Conservation (phyloP, 2,888 invertebrate genomes). For the Nebria salina region DNA sequence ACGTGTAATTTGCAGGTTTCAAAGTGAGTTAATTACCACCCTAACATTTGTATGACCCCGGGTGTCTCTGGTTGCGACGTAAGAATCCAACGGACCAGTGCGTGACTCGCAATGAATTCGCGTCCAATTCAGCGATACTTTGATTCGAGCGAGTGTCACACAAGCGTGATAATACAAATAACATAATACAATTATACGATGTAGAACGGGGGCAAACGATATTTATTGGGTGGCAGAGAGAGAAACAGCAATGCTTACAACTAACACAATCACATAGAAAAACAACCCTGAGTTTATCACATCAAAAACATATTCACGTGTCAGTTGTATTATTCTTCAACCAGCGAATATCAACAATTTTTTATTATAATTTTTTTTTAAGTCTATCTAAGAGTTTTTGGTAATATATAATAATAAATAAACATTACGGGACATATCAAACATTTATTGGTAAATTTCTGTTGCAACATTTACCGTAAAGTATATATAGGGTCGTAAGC, state of each 20-base stretch:
- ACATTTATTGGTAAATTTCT: too few species aligned
- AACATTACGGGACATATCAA: too few species aligned
- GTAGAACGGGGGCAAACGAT: conserved; percentile 40
- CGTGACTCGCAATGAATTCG: conserved; percentile 3
- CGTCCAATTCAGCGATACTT: neutral
- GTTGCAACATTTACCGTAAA: neutral
- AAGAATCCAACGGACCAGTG: conserved; percentile 38
- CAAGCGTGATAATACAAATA: conserved; percentile 47
- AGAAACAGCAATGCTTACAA: neutral
- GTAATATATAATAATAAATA: too few species aligned
- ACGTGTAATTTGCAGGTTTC: conserved; percentile 54
- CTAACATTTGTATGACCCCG: conserved; percentile 54
- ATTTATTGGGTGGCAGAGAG: conserved; percentile 36
- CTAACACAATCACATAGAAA: neutral
- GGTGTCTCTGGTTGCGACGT: conserved; percentile 50
- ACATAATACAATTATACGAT: conserved; percentile 45
- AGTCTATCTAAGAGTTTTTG: too few species aligned
- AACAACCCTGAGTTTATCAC: neutral
- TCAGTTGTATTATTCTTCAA: neutral
- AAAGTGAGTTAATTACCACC: conserved; percentile 59
- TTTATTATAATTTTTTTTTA: neutral
- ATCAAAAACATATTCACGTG: neutral
- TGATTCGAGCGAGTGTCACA: conserved; percentile 20
- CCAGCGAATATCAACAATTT: neutral
- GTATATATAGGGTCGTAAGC: neutral